These are phyloP conservation scores for Lasioglossum malachurum DNA, from an alignment of 2,888 invertebrate species.

Conservation along the genomic window DNA sequence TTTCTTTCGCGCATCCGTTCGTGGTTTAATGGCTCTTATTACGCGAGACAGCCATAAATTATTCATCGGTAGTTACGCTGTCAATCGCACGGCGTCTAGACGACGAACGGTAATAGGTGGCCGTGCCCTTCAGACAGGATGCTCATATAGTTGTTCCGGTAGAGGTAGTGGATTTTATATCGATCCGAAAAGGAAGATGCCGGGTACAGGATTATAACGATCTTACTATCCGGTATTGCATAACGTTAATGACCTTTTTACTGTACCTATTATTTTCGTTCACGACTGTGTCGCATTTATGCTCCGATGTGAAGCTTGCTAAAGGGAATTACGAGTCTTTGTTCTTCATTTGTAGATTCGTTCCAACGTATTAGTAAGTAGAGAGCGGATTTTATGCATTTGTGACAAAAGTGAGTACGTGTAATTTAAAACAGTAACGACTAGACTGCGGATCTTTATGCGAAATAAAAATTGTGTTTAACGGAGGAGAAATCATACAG, in stretches of 20 bases:
- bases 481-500: no score
- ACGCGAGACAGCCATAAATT: conserved; percentile 66
- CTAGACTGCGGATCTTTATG: no score
- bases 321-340: no score
- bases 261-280: neutral
- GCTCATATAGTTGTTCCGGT: conserved; percentile 44
- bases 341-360: no score
- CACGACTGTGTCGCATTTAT: neutral
- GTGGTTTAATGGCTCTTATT: conserved; percentile 44
- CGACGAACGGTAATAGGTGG: conserved; percentile 65
- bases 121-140: conserved; percentile 56
- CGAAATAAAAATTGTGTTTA: no score
- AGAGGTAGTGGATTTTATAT: neutral
- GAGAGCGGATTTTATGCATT: no score
- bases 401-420: no score
- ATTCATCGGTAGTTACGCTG: conserved; percentile 74
- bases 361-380: no score
- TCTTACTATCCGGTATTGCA: neutral
- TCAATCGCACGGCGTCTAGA: conserved; percentile 70
- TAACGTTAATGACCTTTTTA: neutral
- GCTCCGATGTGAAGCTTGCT: neutral
- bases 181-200: neutral
- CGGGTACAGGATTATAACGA: neutral
- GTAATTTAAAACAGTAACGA: no score
- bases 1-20: conserved; percentile 17